Evolutionary conservation across 2,888 invertebrate genomes (phyloP), one percentile per base, ranked within the genome.

Genomic region (Dryococelus australis): DNA sequence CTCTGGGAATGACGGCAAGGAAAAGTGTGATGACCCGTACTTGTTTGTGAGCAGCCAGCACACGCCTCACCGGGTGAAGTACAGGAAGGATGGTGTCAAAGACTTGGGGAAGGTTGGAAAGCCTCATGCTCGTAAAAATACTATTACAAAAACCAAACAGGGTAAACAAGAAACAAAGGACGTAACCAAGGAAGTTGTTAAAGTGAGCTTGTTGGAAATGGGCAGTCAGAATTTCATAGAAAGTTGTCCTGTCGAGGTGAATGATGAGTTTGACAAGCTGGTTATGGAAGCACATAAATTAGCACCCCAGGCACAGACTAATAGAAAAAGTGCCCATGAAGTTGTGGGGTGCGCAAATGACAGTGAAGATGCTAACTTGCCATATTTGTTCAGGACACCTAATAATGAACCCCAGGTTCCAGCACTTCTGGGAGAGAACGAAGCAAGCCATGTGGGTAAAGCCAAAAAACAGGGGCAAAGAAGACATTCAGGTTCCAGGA

Each of bases 21-120:
- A 80, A 20, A 28, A 80, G 26, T 9, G 12, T 9, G 83, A 83
- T 27, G 83, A 83, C n/a, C 83, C 83, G 13, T 83, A 35, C 83
- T 8, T 83, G 16, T 83, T 83, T 27, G 43, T 83, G 16, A 83
- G 83, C 35, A 83, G 83, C 28, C 83, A 83, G 83, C 28, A n/a
- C 20, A 83, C 83, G 16, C 83, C 83, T 9, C 28, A 43, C 20
- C 27, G 83, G 12, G 83, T 83, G 0, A 28, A 43, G 24, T 83
- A 83, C 83, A 83, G 24, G 35, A 83, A 83, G n/a, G 83, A 83
- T 83, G 83, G 83, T 35, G 35, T 83, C 16, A 83, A 83, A 20
- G 43, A 35, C 43, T 35, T 83, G 28, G 83, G 83, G 20, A 83
- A 83, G n/a, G n/a, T 43, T 28, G 28, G 83, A 27, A 9, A 65